Evolutionary conservation across 2,888 invertebrate species (phyloP).

Genomic region (Ornithoptera priamus): DNA sequence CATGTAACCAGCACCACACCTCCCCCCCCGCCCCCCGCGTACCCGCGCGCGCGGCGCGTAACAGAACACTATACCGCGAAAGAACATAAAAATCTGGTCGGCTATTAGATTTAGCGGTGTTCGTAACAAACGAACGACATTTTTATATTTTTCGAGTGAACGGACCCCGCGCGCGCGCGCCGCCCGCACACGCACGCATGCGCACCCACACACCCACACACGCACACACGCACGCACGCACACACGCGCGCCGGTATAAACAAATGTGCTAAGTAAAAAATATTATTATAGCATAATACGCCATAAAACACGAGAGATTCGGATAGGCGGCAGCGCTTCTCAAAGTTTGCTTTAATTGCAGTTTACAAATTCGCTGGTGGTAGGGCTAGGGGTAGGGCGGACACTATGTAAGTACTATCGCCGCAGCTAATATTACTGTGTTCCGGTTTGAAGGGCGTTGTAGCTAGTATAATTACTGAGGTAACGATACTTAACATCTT

Average conservation of each 20-base stretch:
- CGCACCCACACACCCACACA: not conserved
- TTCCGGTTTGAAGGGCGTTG: no score
- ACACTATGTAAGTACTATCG: no score
- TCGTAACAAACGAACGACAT: conserved; percentile 57
- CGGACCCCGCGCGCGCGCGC: conserved; percentile 33
- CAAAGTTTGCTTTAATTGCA: conserved; percentile 47
- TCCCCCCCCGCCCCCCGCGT: no score
- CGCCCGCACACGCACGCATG: no score
- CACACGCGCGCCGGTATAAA: conserved; percentile 51
- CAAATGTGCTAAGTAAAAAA: conserved; percentile 79
- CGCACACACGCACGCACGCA: conserved; percentile 23
- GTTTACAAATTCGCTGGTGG: no score
- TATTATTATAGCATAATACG: conserved; percentile 76
- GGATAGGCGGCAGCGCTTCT: conserved; percentile 49
- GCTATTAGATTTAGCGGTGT: conserved; percentile 61
- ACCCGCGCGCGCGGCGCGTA: conserved; percentile 54
- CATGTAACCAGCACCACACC: no score
- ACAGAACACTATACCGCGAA: conserved; percentile 70
- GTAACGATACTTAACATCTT: no score
- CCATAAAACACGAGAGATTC: conserved; percentile 71
- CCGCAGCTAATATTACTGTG: no score
- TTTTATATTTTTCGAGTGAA: conserved; percentile 48
- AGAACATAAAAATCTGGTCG: conserved; percentile 64
- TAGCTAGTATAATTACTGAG: no score
- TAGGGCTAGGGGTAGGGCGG: no score